Percentiles rank a stretch among this genome's conserved stretches.
These are phyloP conservation scores for Diplodus puntazzo DNA, from an alignment of 2,797 vertebrate genomes.

Conservation along the genomic window DNA sequence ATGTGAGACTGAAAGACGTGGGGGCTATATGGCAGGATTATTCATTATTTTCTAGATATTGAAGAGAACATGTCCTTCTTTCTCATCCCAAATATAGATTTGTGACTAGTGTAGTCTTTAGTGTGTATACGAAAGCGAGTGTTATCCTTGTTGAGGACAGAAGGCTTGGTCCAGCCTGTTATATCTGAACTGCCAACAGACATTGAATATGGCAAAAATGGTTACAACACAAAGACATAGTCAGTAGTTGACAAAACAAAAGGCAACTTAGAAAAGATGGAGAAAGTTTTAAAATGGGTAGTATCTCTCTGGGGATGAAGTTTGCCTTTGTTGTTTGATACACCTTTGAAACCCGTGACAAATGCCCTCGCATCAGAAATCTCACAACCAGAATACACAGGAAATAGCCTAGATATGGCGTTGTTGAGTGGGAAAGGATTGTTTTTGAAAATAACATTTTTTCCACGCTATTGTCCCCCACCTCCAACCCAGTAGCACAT, in stretches of 20 bases:
- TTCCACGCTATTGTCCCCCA: slow-evolving; percentile 81
- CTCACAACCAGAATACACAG: slow-evolving; percentile 87
- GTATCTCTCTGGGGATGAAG: slow-evolving; percentile 73
- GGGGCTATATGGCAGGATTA: not conserved
- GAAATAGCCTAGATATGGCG: slow-evolving; percentile 86
- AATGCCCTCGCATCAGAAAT: slow-evolving; percentile 87
- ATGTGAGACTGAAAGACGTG: not conserved
- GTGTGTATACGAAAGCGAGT: slow-evolving; percentile 25
- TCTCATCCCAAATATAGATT: not conserved
- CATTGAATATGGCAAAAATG: slow-evolving; percentile 47
- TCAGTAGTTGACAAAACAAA: slow-evolving; percentile 67
- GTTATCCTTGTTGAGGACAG: slow-evolving; percentile 9
- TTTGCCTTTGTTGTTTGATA: slow-evolving; percentile 85
- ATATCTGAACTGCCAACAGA: slow-evolving; percentile 33
- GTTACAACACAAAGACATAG: slow-evolving; percentile 44
- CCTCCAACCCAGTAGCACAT: slow-evolving; percentile 80
- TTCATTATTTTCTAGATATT: not conserved
- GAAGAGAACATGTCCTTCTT: slow-evolving; percentile 1
- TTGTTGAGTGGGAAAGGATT: slow-evolving; percentile 83
- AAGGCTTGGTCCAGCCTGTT: slow-evolving; percentile 10
- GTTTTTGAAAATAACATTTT: slow-evolving; percentile 86
- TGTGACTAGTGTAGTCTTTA: slow-evolving; percentile 1
- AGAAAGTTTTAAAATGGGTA: slow-evolving; percentile 76
- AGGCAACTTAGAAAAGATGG: slow-evolving; percentile 65
- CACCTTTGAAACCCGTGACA: slow-evolving; percentile 86